Evolutionary conservation across 2,888 invertebrate species (phyloP), one percentile per base, ranked within the genome.

Genomic region (Drosophila testacea): DNA sequence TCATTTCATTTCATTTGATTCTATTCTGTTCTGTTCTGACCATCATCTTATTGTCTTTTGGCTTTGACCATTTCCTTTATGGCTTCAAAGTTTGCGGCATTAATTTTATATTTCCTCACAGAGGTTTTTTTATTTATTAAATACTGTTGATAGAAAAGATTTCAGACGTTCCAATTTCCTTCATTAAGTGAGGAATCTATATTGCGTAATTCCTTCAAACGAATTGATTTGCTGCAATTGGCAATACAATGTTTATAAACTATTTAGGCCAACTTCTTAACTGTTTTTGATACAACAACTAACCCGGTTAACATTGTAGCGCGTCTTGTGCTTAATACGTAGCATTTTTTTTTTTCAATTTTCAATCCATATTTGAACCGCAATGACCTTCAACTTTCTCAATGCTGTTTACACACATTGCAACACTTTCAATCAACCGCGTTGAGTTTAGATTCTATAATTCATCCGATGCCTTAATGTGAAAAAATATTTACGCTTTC

Each of bases 401-500:
- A n/a, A 10, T 48, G 48, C 44, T 7, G 57, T 57, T 34, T 63
- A 41, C 64, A 77, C 77, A 78, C 56, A 56, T 73, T 69, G 75
- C 80, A 76, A 69, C 80, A 76, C 75, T 79, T 79, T 74, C 75
- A 79, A 75, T 75, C 76, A 46, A 30, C 48, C 39, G 13, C 46
- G 41, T 51, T 54, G 64, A 55, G 60, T 56, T 56, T 32, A 54
- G 80, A 76, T 76, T 76, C 75, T 79, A 61, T 76, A 79, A 79
- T 79, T 46, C 56, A 64, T 46, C 52, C 48, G 38, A 22, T 22
- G 46, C 39, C 46, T 16, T 50, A 71, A 34, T 30, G 30, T 50
- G 51, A 32, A 10, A 59, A 55, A 75, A 82, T 82, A 80, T 89
- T 86, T 89, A 89, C 85, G 85, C 85, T 85, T 85, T 85, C 85